phyloP scores from a whole-genome alignment of 2,888 invertebrate species.

The Pollenia amentaria region DNA sequence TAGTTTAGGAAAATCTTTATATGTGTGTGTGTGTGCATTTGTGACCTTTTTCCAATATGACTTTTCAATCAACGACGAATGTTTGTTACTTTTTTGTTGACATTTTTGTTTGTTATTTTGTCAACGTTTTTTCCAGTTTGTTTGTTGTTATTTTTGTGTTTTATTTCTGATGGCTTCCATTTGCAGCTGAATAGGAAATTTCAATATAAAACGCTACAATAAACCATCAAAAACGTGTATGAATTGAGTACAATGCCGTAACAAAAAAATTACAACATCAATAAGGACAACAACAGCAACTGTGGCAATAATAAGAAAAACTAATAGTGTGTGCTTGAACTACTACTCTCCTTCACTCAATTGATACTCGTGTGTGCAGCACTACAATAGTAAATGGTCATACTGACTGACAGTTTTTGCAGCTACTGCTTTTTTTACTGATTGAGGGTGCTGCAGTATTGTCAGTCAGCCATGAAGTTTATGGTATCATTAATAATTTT shows the following conservation, averaged over 20 bases:
- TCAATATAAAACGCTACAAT: conserved; percentile 59
- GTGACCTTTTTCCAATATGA: conserved; percentile 56
- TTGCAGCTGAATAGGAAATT: conserved; percentile 42
- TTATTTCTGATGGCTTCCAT: not conserved
- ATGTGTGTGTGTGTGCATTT: not conserved
- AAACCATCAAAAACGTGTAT: conserved; percentile 53
- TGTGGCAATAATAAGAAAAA: conserved; percentile 37
- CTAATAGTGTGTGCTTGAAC: conserved; percentile 63
- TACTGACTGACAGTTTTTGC: not conserved
- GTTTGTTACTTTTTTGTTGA: conserved; percentile 40
- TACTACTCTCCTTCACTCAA: conserved; percentile 24
- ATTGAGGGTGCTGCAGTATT: not conserved
- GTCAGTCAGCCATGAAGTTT: not conserved
- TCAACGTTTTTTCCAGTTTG: not conserved
- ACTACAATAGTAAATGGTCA: conserved; percentile 1
- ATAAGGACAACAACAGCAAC: conserved; percentile 1
- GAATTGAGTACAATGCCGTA: conserved; percentile 27
- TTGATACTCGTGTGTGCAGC: conserved; percentile 15
- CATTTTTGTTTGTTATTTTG: not conserved
- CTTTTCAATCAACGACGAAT: conserved; percentile 62
- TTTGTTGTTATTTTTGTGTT: not conserved
- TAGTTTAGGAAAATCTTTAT: not conserved
- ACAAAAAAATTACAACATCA: conserved; percentile 22
- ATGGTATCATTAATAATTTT: conserved; percentile 2
- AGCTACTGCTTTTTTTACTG: conserved; percentile 13